These are phyloP conservation scores for Cololabis saira DNA, from an alignment of 2,113 vertebrate genomes.

Conservation along the genomic window DNA sequence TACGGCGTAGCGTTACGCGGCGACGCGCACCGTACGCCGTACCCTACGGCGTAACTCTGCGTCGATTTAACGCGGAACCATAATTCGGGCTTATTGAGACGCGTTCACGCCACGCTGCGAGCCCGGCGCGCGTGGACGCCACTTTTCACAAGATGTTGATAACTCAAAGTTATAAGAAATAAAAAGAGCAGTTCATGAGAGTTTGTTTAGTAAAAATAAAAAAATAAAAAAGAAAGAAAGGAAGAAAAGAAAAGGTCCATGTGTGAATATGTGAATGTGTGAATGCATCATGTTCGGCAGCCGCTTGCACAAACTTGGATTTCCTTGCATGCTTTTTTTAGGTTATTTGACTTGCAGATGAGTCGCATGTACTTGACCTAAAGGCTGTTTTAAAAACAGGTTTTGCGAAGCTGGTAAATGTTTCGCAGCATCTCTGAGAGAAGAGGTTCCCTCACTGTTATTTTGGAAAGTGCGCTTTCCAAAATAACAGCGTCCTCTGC, in stretches of 20 bases:
- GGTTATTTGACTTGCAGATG: not conserved
- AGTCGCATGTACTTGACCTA: not conserved
- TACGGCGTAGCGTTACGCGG: too few species aligned
- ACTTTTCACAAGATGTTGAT: not conserved
- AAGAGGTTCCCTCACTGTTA: slow-evolving; percentile 12
- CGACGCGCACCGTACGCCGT: too few species aligned
- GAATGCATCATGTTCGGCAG: too few species aligned
- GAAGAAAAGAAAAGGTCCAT: too few species aligned
- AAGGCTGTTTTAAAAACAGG: slow-evolving; percentile 1
- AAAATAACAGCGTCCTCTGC: slow-evolving; percentile 3
- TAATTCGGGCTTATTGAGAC: too few species aligned
- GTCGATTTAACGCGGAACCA: too few species aligned
- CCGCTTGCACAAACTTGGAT: too few species aligned
- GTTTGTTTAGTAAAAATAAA: too few species aligned
- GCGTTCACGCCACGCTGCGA: slow-evolving; percentile 22
- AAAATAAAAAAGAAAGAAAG: not conserved
- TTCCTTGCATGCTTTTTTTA: not conserved
- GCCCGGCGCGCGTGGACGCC: not conserved
- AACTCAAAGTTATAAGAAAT: not conserved
- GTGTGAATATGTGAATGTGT: too few species aligned
- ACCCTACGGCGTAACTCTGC: too few species aligned
- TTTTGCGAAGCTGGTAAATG: not conserved
- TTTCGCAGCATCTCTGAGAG: slow-evolving; percentile 35
- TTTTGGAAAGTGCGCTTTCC: slow-evolving; percentile 48
- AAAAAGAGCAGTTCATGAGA: not conserved